phyloP scores from a whole-genome alignment of 2,888 invertebrate species.

The Parnassius glacialis region DNA sequence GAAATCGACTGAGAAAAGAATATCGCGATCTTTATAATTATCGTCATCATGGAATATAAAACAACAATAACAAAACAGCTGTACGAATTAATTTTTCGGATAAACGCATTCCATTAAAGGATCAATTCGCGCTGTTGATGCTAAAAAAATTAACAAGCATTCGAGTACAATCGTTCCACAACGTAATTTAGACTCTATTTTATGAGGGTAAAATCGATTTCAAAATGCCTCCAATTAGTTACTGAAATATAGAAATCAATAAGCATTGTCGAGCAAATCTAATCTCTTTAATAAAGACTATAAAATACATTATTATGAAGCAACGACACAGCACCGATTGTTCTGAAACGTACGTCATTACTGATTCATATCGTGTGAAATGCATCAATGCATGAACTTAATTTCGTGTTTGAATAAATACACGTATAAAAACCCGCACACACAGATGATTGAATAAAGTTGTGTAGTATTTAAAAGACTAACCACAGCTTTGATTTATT shows the following conservation, averaged over 20 bases:
- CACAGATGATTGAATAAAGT: background rate
- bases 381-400: background rate
- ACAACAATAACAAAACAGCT: no score
- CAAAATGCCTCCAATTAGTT: background rate
- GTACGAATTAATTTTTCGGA: no score
- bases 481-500: no score
- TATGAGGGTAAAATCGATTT: background rate
- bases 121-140: no score
- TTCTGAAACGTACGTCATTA: background rate
- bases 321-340: background rate
- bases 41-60: no score
- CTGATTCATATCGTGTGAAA: background rate
- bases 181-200: background rate
- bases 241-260: background rate
- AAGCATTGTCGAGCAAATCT: background rate
- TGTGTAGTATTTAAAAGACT: background rate
- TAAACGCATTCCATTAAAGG: no score
- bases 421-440: no score
- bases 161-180: no score
- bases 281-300: background rate
- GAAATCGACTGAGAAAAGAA: no score
- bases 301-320: background rate
- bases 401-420: conserved; percentile 2
- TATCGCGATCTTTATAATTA: no score
- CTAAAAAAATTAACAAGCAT: no score